Base-by-base conservation (phyloP, 1,140 invertebrate genomes). In the Lasioglossum albipes region DNA sequence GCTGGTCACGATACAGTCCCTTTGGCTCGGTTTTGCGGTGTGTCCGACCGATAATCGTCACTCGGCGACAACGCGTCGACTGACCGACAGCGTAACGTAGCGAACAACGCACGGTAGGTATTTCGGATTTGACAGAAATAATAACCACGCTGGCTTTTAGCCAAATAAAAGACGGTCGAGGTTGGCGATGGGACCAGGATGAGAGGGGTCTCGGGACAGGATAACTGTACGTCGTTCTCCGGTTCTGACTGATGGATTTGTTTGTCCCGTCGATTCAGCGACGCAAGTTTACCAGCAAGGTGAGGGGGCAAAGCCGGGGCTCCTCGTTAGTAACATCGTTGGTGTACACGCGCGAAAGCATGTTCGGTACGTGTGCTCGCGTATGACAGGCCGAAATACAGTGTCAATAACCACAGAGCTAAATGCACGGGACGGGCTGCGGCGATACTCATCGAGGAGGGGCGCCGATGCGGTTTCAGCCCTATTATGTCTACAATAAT, bases 111-210 rank as follows among this genome's bases (percentile, higher is more conserved):
- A 49, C 12, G 64, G 65, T 73, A 78, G 82, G 85, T 78, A 86
- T 90, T 88, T 83, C 83, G 82, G 54, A 81, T 83, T 69, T 67
- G 85, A 85, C 79, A 78, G 88, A 89, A 90, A 88, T 89, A 89
- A 90, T 90, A 90, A 90, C 75, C 87, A 69, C 67, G 69, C 81
- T 90, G 88, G 89, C 89, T 89, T 88, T 89, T 82, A 88, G 89
- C 89, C 89, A 90, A 90, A 88, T 84, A 81, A 70, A 74, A 73
- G 66, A 69, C 78, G 45, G 12, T 7, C 45, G 45, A 45, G 45
- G 36, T 36, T 18, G 57, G 57, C 2, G n/a, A n/a, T 20, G 41
- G 10, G 52, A 49, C 62, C 72, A 22, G 49, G 66, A 36, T n/a
- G n/a, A 31, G 27, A 12, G 9, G 16, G 4, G 54, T 22, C 49